phyloP scores from a whole-genome alignment of 2,113 vertebrate genomes.

The Pteropus alecto region DNA sequence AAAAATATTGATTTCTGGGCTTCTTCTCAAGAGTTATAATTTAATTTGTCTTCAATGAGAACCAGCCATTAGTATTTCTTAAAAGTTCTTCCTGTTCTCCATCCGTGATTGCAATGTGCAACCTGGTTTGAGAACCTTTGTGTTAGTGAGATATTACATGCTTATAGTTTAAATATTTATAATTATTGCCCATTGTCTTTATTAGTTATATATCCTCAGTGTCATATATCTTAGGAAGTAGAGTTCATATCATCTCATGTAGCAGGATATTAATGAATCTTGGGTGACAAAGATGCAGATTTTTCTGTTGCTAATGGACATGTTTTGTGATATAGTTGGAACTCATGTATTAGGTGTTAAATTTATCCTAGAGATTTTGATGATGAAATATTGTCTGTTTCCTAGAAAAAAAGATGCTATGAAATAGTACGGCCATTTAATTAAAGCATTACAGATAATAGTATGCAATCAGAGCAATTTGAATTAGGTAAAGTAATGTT shows the following conservation, averaged over 20 bases:
- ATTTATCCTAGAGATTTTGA: background rate
- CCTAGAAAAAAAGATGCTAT: background rate
- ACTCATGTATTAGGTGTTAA: background rate
- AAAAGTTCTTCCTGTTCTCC: background rate
- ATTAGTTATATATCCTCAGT: slow-evolving; percentile 4
- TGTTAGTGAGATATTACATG: background rate
- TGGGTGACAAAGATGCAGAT: background rate
- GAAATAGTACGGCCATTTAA: background rate
- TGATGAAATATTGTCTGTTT: background rate
- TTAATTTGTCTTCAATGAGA: background rate
- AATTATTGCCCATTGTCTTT: background rate
- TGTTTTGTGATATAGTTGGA: background rate
- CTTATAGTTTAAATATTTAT: background rate
- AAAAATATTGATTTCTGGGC: background rate
- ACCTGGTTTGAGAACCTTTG: background rate
- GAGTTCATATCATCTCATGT: background rate
- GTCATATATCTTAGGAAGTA: background rate
- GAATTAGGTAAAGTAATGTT: background rate
- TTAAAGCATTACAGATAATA: background rate
- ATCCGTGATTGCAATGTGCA: background rate
- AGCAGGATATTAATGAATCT: background rate
- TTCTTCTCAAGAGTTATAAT: background rate
- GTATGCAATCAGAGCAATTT: background rate
- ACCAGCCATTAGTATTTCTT: background rate
- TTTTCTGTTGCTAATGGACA: background rate